Percentiles rank a stretch among this genome's conserved stretches.
These are phyloP conservation scores for Drosophila fulvimacula DNA, from an alignment of 2,888 invertebrate species.

Conservation along the genomic window DNA sequence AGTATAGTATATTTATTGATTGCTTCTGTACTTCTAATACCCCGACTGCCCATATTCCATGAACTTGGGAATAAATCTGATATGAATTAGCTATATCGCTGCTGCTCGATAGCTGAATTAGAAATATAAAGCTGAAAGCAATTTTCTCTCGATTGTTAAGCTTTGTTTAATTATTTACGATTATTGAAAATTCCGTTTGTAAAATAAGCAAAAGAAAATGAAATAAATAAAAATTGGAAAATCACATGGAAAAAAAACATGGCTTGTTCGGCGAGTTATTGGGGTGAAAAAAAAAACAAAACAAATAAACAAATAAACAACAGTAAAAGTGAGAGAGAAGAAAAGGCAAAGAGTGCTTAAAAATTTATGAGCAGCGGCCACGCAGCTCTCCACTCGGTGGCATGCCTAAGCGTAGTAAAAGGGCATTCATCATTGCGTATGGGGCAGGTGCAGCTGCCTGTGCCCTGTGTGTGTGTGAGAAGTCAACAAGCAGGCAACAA, in stretches of 20 bases:
- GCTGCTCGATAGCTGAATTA: no score
- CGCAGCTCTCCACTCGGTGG: constrained; percentile 28
- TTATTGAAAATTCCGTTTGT: constrained; percentile 1
- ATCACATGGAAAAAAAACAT: neutral
- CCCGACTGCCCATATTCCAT: no score
- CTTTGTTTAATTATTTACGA: constrained; percentile 2
- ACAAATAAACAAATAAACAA: constrained; percentile 11
- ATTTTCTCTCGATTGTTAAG: neutral
- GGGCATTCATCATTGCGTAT: constrained; percentile 63
- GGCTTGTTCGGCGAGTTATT: neutral
- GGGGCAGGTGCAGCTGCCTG: constrained; percentile 36
- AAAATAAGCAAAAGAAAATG: neutral
- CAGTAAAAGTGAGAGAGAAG: no score
- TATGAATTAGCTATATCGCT: no score
- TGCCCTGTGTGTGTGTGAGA: constrained; percentile 8
- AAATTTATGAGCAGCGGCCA: constrained; percentile 67
- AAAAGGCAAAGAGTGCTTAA: constrained; percentile 41
- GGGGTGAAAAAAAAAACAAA: no score
- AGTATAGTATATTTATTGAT: no score
- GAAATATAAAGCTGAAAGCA: neutral
- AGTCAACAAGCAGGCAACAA: constrained; percentile 34
- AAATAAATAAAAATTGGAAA: constrained; percentile 8
- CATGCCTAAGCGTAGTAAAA: constrained; percentile 53
- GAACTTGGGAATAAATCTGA: no score
- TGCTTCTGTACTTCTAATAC: no score